Evolutionary conservation across 2,113 vertebrate species (phyloP).

Genomic region (Archocentrus centrarchus): DNA sequence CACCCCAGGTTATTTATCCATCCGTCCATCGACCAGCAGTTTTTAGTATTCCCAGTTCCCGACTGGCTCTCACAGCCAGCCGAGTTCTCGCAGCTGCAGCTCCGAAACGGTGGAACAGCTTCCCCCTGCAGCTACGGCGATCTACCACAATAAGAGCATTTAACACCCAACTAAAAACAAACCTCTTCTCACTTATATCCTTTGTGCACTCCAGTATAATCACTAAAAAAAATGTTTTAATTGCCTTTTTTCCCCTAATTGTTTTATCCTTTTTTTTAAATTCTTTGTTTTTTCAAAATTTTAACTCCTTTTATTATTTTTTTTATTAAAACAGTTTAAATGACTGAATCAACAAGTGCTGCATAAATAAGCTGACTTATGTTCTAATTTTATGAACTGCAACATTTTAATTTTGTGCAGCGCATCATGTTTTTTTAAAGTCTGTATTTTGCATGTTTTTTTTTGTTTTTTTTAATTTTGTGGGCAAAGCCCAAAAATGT

Average conservation of each 20-base stretch:
- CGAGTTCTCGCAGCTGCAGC: neutral
- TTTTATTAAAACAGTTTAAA: neutral
- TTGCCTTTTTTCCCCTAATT: no score
- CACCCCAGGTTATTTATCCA: neutral
- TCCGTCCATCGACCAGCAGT: neutral
- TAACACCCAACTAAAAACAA: neutral
- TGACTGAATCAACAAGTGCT: neutral
- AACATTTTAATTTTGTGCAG: no score
- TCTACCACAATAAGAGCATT: neutral
- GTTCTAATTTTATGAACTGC: no score
- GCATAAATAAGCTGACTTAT: no score
- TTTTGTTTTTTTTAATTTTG: no score
- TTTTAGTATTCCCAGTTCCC: conserved; percentile 5
- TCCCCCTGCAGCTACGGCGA: neutral
- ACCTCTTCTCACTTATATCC: neutral
- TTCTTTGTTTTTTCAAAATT: no score
- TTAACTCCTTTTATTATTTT: no score
- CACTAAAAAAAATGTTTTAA: no score
- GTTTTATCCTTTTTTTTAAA: no score
- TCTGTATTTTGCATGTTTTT: no score
- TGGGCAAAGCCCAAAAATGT: neutral
- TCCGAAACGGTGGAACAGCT: neutral
- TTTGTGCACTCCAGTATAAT: no score
- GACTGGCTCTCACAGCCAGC: fast-evolving
- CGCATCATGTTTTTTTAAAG: no score